Evolutionary conservation across 2,113 vertebrate species (phyloP).

Genomic region (Chrysochloris asiatica): DNA sequence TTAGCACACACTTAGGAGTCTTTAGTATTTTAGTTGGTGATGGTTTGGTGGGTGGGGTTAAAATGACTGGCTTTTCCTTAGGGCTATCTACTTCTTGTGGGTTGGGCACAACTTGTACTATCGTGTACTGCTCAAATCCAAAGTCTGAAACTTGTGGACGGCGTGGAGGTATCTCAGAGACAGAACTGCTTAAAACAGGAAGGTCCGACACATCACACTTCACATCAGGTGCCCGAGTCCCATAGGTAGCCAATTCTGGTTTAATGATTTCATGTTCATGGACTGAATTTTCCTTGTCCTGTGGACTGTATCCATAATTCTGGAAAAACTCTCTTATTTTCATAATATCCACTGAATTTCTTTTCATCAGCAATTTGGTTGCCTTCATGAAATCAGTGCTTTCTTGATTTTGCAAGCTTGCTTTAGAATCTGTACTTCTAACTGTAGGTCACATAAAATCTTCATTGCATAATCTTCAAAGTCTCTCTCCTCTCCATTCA

Average conservation of each 20-base stretch:
- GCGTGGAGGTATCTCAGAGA: slow-evolving; percentile 67
- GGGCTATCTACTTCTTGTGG: fast-evolving
- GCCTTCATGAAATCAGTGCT: slow-evolving; percentile 86
- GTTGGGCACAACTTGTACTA: slow-evolving; percentile 79
- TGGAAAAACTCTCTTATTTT: slow-evolving; percentile 87
- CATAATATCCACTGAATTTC: slow-evolving; percentile 85
- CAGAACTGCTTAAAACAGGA: slow-evolving; percentile 10
- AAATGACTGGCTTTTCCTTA: slow-evolving; percentile 33
- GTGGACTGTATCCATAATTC: slow-evolving; percentile 89
- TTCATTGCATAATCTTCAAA: slow-evolving; percentile 81
- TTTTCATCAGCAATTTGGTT: slow-evolving; percentile 86
- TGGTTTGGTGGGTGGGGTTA: slow-evolving; percentile 27
- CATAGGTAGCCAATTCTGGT: neutral
- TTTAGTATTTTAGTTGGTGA: slow-evolving; percentile 71
- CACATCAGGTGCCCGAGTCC: neutral
- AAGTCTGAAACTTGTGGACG: slow-evolving; percentile 93
- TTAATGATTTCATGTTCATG: slow-evolving; percentile 31
- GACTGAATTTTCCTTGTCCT: slow-evolving; percentile 63
- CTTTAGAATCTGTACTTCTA: slow-evolving; percentile 85
- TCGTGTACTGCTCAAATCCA: slow-evolving; percentile 89
- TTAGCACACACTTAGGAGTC: slow-evolving; percentile 89
- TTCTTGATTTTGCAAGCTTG: slow-evolving; percentile 77
- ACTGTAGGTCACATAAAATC: slow-evolving; percentile 87
- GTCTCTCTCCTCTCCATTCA: no score
- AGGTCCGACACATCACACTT: slow-evolving; percentile 51